A percentile compares a stretch with the other conserved stretches of the same genome.
These are phyloP conservation scores for Mimumesa dahlbomi DNA, from an alignment of 2,888 invertebrate genomes.

Conservation along the genomic window DNA sequence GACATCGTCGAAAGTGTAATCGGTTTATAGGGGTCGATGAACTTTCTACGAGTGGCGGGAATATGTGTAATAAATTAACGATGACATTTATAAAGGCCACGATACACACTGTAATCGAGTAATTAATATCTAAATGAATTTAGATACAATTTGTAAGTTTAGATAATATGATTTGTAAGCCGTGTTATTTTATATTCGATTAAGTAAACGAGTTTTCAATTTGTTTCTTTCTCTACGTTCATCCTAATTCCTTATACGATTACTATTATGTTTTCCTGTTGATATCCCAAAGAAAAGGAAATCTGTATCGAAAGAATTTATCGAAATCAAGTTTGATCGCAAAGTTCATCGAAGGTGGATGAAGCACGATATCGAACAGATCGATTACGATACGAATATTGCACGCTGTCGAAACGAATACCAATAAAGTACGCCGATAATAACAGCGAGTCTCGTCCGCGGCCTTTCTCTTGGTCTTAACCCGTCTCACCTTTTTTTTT, in stretches of 20 bases:
- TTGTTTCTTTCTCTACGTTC: background rate
- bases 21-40: background rate
- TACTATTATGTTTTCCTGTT: too few species aligned
- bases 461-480: constrained; percentile 41
- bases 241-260: background rate
- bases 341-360: constrained; percentile 10
- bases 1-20: constrained; percentile 20
- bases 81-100: constrained; percentile 10
- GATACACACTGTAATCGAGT: too few species aligned
- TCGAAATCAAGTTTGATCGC: constrained; percentile 16
- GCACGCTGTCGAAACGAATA: constrained; percentile 62
- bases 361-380: constrained; percentile 43
- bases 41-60: background rate
- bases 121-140: background rate
- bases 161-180: background rate
- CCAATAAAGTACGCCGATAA: constrained; percentile 60
- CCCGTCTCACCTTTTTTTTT: constrained; percentile 34
- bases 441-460: constrained; percentile 34
- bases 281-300: background rate
- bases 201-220: background rate
- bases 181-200: background rate
- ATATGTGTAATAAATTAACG: background rate
- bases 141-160: too few species aligned
- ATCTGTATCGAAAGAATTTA: background rate
- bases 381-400: constrained; percentile 62